These are phyloP conservation scores for Lasioglossum oenotherae DNA, from an alignment of 2,888 invertebrate genomes.

Conservation along the genomic window DNA sequence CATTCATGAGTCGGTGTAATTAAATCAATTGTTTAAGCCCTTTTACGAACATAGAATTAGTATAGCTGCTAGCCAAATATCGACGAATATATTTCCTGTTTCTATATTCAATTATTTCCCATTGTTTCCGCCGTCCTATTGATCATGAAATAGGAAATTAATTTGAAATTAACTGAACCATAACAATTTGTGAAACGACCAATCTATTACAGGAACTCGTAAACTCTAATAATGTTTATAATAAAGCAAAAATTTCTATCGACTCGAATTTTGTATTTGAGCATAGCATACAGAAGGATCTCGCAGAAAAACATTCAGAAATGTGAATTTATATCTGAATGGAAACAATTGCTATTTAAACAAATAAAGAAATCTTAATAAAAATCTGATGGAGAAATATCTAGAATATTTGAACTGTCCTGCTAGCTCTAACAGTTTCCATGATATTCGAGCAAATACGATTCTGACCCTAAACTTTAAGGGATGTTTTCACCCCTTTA, in stretches of 20 bases:
- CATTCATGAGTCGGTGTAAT: not conserved
- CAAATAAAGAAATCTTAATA: too few species aligned
- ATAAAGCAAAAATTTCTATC: too few species aligned
- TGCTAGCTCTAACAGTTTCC: not conserved
- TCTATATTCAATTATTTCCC: not conserved
- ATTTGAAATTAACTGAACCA: not conserved
- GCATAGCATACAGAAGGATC: too few species aligned
- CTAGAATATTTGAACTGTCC: not conserved
- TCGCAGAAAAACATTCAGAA: not conserved
- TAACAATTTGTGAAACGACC: not conserved
- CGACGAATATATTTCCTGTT: not conserved
- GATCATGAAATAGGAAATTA: not conserved
- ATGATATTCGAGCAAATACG: not conserved
- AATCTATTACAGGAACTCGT: not conserved
- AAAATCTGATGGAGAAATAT: not conserved
- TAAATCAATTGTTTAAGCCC: slow-evolving; percentile 6
- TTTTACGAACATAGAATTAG: slow-evolving; percentile 9
- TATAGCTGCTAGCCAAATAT: not conserved
- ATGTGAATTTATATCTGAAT: not conserved
- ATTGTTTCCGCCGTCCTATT: not conserved
- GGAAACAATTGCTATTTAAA: too few species aligned
- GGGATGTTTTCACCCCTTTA: not conserved
- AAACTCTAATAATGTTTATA: too few species aligned
- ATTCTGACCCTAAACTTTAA: not conserved
- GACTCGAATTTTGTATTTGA: too few species aligned